A percentile compares a stretch with the other conserved stretches of the same genome.
Evolutionary conservation across 2,797 vertebrate species (phyloP).

Genomic region (Neomorphus geoffroyi): DNA sequence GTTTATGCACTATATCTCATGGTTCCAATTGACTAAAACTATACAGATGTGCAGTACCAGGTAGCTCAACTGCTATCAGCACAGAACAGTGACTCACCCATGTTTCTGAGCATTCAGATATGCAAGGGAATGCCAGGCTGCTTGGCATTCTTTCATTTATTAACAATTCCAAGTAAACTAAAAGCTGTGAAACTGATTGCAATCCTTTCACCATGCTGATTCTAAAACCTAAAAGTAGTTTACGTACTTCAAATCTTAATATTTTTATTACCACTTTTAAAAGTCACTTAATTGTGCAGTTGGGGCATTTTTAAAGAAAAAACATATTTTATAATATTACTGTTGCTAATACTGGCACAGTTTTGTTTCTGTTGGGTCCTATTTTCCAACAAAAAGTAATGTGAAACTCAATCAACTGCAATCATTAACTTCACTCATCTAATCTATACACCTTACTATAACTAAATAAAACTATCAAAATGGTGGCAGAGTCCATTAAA

Average conservation of each 20-base stretch:
- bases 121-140: background rate
- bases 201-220: background rate
- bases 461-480: background rate
- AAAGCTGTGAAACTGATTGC: background rate
- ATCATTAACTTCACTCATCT: background rate
- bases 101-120: background rate
- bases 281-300: background rate
- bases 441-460: background rate
- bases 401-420: background rate
- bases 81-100: background rate
- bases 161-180: background rate
- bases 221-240: background rate
- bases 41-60: rapidly evolving
- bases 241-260: background rate
- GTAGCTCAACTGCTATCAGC: background rate
- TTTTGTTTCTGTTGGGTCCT: background rate
- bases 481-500: background rate
- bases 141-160: background rate
- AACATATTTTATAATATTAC: background rate
- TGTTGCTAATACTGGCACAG: background rate
- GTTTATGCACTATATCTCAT: background rate
- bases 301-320: background rate
- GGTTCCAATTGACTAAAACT: background rate
- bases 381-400: background rate
- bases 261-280: background rate